Percentiles rank a stretch among this genome's conserved stretches.
Conservation (phyloP, 2,113 vertebrate species). For the Struthidea cinerea region DNA sequence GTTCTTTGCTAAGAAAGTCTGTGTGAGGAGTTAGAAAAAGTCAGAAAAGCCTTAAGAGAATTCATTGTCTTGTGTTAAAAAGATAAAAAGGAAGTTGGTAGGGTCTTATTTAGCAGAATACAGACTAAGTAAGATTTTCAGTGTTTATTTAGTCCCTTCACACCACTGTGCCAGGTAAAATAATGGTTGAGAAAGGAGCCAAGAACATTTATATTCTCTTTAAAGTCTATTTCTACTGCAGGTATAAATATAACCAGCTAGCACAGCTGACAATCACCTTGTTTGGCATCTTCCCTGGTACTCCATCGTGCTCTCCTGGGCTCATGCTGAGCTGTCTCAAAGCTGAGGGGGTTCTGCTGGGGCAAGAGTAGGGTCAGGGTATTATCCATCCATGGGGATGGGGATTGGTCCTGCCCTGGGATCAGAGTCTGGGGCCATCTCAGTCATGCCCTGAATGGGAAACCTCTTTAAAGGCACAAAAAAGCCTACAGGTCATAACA, state of each 20-base stretch:
- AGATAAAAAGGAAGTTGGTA: background rate
- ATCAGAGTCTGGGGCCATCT: background rate
- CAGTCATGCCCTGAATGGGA: too few species aligned
- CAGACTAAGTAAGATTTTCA: background rate
- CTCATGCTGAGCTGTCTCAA: background rate
- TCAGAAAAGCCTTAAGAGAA: slow-evolving; percentile 8
- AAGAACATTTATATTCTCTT: background rate
- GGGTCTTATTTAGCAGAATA: slow-evolving; percentile 3
- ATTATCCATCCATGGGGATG: background rate
- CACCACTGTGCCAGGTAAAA: background rate
- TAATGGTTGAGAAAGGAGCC: background rate
- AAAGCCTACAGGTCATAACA: background rate
- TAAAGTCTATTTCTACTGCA: background rate
- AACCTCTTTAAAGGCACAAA: background rate
- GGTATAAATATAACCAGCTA: background rate
- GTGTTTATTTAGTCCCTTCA: background rate
- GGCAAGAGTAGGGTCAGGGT: background rate
- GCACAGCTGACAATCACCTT: background rate
- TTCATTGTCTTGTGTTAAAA: background rate
- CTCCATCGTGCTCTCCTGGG: background rate
- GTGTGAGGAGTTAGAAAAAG: background rate
- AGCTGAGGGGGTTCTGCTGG: background rate
- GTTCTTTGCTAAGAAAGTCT: slow-evolving; percentile 7
- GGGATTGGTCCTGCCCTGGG: background rate
- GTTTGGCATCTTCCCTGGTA: background rate